Conservation (phyloP, 2,797 vertebrate genomes). For the Nothura maculosa region DNA sequence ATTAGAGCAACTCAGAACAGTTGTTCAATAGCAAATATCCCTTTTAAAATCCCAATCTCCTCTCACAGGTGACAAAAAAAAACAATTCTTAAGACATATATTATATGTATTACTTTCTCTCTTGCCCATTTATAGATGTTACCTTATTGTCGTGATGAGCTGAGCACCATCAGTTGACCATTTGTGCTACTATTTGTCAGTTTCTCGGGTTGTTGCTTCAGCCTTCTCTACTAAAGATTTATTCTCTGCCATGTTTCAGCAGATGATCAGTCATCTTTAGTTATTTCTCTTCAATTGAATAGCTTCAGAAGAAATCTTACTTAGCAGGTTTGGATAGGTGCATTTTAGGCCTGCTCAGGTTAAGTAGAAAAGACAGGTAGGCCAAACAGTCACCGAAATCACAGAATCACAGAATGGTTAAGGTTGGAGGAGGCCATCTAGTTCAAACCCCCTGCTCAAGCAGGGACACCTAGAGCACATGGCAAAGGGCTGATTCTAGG, state of each 20-base stretch:
- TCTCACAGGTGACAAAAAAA: neutral
- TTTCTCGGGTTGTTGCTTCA: neutral
- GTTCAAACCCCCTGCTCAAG: too few relatives aligned
- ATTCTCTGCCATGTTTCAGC: neutral
- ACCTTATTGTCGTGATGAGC: neutral
- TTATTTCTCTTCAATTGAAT: neutral
- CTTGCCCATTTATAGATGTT: accelerated
- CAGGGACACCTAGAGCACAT: too few relatives aligned
- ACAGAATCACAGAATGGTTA: too few relatives aligned
- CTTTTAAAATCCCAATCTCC: neutral
- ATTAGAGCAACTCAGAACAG: neutral
- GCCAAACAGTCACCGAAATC: neutral
- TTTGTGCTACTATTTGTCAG: neutral
- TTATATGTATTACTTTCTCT: accelerated
- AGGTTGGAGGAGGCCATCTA: too few relatives aligned
- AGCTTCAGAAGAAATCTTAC: neutral
- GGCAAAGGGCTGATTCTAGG: too few relatives aligned
- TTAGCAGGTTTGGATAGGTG: neutral
- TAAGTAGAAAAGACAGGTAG: neutral
- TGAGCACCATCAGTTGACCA: neutral
- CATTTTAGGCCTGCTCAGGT: neutral
- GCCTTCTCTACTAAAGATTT: neutral
- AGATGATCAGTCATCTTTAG: neutral
- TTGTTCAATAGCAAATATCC: neutral
- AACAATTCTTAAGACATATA: neutral